phyloP scores from a whole-genome alignment of 2,113 vertebrate species.

The Nibea coibor region DNA sequence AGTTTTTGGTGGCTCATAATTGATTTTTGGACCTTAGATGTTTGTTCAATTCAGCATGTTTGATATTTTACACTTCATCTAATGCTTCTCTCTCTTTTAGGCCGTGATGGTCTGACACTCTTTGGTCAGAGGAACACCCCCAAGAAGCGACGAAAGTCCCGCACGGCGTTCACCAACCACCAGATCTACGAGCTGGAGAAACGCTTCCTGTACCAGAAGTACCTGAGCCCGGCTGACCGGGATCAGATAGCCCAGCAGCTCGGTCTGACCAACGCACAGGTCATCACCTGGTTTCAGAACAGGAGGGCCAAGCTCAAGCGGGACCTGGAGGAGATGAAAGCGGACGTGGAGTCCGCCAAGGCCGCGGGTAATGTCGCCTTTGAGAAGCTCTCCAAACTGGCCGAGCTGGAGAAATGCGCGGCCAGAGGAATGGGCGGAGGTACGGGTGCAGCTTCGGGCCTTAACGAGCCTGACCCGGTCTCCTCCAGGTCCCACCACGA shows the following conservation, averaged over 20 bases:
- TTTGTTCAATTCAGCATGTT: too few species aligned
- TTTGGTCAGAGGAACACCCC: slow-evolving; percentile 40
- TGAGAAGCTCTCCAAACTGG: slow-evolving; percentile 90
- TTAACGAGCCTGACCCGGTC: slow-evolving; percentile 69
- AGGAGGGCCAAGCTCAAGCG: slow-evolving; percentile 47
- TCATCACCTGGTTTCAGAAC: slow-evolving; percentile 57
- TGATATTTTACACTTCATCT: too few species aligned
- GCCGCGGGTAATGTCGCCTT: slow-evolving; percentile 85
- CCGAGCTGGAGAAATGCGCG: slow-evolving; percentile 89
- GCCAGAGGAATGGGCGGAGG: slow-evolving; percentile 59
- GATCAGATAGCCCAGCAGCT: slow-evolving; percentile 55
- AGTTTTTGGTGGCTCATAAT: neutral
- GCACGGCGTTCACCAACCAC: slow-evolving; percentile 47
- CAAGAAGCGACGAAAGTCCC: slow-evolving; percentile 42
- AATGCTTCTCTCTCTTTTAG: slow-evolving; percentile 23
- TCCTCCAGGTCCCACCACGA: slow-evolving; percentile 60
- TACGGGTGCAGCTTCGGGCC: slow-evolving; percentile 67
- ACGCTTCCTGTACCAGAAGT: slow-evolving; percentile 52
- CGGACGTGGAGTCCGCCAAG: slow-evolving; percentile 84
- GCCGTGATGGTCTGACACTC: slow-evolving; percentile 30
- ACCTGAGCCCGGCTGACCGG: slow-evolving; percentile 49
- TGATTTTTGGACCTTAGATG: neutral
- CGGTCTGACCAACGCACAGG: slow-evolving; percentile 47
- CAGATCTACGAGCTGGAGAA: slow-evolving; percentile 58
- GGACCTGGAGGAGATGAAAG: slow-evolving; percentile 56